Evolutionary conservation across 2,888 invertebrate genomes (phyloP).

Genomic region (Rotaria sp.): DNA sequence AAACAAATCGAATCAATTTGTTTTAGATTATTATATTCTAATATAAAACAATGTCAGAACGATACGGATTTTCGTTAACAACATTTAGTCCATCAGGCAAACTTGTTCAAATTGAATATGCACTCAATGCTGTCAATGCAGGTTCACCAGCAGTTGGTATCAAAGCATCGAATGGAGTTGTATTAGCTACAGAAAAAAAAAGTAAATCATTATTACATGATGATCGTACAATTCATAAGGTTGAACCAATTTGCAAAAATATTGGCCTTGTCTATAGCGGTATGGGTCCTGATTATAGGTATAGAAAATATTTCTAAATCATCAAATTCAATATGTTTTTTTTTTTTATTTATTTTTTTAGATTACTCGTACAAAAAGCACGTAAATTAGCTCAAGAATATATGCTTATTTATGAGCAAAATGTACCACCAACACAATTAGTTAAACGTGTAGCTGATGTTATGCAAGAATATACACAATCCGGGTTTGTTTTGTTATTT

Average conservation of each 20-base stretch:
- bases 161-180: slow-evolving; percentile 88
- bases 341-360: not conserved
- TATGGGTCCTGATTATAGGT: slow-evolving; percentile 60
- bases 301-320: not conserved
- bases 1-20: too few relatives aligned
- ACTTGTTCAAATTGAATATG: slow-evolving; percentile 98
- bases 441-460: slow-evolving; percentile 90
- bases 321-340: not conserved
- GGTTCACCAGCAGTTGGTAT: slow-evolving; percentile 98
- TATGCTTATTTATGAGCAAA: slow-evolving; percentile 78
- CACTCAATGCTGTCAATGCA: slow-evolving; percentile 91
- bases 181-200: slow-evolving; percentile 95
- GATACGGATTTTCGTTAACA: slow-evolving; percentile 90
- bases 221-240: slow-evolving; percentile 89
- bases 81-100: slow-evolving; percentile 95
- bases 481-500: slow-evolving; percentile 61
- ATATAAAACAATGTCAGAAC: slow-evolving; percentile 63
- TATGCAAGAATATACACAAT: slow-evolving; percentile 99
- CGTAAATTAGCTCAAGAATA: slow-evolving; percentile 93
- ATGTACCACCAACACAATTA: slow-evolving; percentile 88
- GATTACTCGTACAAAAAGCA: slow-evolving; percentile 57
- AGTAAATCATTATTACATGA: slow-evolving; percentile 91
- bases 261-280: slow-evolving; percentile 94
- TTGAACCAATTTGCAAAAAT: slow-evolving; percentile 87
- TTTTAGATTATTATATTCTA: not conserved